These are phyloP conservation scores for Nothura maculosa DNA, from an alignment of 2,797 vertebrate species.

Conservation along the genomic window DNA sequence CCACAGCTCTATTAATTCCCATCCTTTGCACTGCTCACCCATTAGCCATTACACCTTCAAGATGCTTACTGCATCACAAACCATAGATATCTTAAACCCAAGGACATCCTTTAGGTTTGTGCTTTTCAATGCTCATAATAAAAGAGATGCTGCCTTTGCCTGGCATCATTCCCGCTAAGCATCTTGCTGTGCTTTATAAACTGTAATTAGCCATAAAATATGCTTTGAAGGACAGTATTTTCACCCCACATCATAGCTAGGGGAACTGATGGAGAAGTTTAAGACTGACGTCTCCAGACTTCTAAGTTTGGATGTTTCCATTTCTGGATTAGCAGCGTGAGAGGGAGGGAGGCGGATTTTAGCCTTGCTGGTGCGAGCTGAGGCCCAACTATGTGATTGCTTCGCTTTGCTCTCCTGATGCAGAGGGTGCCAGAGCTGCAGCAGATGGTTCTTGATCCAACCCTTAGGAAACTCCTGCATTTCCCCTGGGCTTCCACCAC, in stretches of 20 bases:
- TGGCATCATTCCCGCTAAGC: slow-evolving; percentile 10
- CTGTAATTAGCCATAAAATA: slow-evolving; percentile 8
- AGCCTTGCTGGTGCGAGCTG: fast-evolving
- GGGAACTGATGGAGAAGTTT: not conserved
- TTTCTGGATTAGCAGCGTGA: not conserved
- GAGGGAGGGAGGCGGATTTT: not conserved
- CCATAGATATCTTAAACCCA: not conserved
- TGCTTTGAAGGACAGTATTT: slow-evolving; percentile 12
- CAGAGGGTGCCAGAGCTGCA: not conserved
- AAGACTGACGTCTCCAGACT: not conserved
- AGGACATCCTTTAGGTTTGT: slow-evolving; percentile 36
- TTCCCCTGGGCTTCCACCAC: not conserved
- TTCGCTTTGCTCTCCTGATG: not conserved
- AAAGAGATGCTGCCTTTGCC: slow-evolving; percentile 27
- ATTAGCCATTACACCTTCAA: not conserved
- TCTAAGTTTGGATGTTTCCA: not conserved
- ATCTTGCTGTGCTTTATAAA: slow-evolving; percentile 39
- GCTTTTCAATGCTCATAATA: not conserved
- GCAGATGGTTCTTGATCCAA: not conserved
- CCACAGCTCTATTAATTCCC: not conserved
- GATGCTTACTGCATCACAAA: not conserved
- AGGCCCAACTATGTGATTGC: fast-evolving
- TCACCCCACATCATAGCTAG: not conserved
- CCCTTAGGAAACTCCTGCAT: not conserved
- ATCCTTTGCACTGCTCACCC: not conserved